These are phyloP conservation scores for Noctua comes DNA, from an alignment of 2,888 invertebrate species.

Conservation along the genomic window DNA sequence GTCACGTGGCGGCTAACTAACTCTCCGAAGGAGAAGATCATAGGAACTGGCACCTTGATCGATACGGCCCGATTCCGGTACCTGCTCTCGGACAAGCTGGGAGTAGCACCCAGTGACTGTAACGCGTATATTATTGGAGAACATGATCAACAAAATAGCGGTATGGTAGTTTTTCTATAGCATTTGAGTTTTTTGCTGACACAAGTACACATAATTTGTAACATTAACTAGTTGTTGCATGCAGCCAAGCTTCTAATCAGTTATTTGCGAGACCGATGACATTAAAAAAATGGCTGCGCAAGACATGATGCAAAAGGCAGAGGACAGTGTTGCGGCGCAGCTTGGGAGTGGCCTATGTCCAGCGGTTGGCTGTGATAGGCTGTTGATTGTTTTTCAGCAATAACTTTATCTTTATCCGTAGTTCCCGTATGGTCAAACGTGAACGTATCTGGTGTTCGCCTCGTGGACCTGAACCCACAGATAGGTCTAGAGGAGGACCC, in stretches of 20 bases:
- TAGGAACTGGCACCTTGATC: constrained; percentile 96
- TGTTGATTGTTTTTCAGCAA: background rate
- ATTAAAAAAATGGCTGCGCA: background rate
- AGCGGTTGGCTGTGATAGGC: background rate
- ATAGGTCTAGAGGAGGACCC: constrained; percentile 92
- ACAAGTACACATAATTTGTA: background rate
- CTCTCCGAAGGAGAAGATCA: constrained; percentile 93
- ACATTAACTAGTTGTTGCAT: background rate
- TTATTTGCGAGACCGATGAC: background rate
- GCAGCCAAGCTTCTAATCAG: background rate
- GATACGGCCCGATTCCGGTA: constrained; percentile 96
- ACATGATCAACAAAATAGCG: constrained; percentile 94
- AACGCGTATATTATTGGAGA: constrained; percentile 97
- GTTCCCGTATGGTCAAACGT: constrained; percentile 89
- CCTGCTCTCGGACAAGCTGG: constrained; percentile 93
- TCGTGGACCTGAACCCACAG: constrained; percentile 89
- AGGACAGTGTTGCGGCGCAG: background rate
- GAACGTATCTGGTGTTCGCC: constrained; percentile 94
- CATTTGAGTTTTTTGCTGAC: background rate
- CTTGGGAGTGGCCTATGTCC: background rate
- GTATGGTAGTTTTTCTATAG: constrained; percentile 73
- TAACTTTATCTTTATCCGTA: constrained; percentile 30
- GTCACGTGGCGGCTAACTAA: constrained; percentile 96
- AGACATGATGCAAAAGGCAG: background rate
- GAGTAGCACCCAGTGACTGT: constrained; percentile 93